These are phyloP conservation scores for Crypturellus tataupa DNA, from an alignment of 2,797 vertebrate species.

Conservation along the genomic window DNA sequence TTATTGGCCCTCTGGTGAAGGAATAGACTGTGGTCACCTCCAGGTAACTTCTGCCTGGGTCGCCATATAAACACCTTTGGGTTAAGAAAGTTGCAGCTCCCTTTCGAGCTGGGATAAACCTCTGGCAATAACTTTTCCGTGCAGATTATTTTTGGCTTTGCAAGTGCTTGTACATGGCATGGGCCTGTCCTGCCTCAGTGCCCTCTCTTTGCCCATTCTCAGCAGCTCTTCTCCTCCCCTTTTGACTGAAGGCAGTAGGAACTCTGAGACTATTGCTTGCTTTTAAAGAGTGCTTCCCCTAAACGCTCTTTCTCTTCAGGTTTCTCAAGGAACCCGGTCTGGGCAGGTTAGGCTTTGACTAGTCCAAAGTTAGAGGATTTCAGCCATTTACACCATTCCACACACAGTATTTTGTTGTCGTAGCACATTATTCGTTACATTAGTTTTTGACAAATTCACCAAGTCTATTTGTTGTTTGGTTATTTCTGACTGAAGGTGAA, in stretches of 20 bases:
- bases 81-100: neutral
- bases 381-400: neutral
- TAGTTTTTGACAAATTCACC: neutral
- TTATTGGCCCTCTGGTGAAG: neutral
- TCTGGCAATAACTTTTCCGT: neutral
- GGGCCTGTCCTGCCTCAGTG: neutral
- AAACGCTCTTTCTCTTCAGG: neutral
- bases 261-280: neutral
- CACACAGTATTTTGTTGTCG: neutral
- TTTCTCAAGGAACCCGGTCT: neutral
- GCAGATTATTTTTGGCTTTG: neutral
- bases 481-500: neutral
- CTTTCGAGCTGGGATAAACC: neutral
- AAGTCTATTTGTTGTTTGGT: neutral
- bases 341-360: neutral
- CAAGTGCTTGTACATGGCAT: neutral
- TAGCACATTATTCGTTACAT: neutral
- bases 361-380: neutral
- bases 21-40: neutral
- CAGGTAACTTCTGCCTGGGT: neutral
- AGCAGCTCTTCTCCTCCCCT: neutral
- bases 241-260: accelerated
- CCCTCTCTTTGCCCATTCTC: neutral
- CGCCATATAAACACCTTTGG: neutral
- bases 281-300: neutral